Evolutionary conservation across 1,140 invertebrate species (phyloP), one percentile per base, ranked within the genome.

Genomic region (Lepidostoma basale): DNA sequence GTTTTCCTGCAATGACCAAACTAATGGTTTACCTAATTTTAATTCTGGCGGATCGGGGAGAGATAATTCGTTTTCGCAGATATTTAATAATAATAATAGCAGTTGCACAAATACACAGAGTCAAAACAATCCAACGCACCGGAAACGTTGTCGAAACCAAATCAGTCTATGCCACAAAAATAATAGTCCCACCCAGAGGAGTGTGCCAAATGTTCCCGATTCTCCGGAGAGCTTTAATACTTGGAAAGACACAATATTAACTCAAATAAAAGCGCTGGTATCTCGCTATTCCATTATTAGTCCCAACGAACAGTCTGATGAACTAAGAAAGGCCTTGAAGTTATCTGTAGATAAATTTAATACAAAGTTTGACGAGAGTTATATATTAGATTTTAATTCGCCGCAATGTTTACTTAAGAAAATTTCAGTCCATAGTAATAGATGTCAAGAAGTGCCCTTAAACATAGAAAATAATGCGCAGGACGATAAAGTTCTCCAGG

Each of bases 311-410:
- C 44, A 66, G n/a, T 66, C 49, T 54, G 30, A 54, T 8, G 49
- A 64, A 22, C 18, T 64, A 14, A 59, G 20, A 60, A 65, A 67
- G 25, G 36, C 63, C 16, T 64, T 67, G 39, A 39, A 44, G 16
- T 23, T 36, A 23, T 18, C 52, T 14, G 36, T 70, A 22, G 47
- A 62, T 14, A 12, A 63, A 49, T 71, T 66, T 36, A 71, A 71
- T 58, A 10, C 22, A 8, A 45, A 47, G 4, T 71, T 67, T 36
- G 30, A 64, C 26, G 28, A 49, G 25, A 58, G 67, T 59, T 71
- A 56, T 64, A 33, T 39, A 4, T 8, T 67, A 44, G 65, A 58
- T 56, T 65, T 56, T 54, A 47, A 67, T 33, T n/a, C 10, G 14
- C 33, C 33, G 1, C 33, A 60, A 22, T 49, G 60, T 47, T 62